Percentiles rank a stretch among this genome's conserved stretches.
Conservation (phyloP, 2,797 vertebrate species). For the Pangasius macronema region DNA sequence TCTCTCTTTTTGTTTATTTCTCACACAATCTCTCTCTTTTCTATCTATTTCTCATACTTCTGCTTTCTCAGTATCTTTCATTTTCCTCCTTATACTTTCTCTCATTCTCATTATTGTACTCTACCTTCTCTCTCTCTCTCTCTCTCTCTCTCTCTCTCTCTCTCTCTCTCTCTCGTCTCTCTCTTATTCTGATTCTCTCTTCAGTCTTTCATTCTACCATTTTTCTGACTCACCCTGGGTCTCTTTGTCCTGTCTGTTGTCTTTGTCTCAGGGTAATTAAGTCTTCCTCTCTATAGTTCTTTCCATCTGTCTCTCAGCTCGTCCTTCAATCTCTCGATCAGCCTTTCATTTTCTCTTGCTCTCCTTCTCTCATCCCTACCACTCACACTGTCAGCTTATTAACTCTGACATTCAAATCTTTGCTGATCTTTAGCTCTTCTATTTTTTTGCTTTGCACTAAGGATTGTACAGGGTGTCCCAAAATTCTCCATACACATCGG, state of each 20-base stretch:
- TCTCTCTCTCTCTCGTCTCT: neutral
- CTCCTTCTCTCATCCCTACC: neutral
- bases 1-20: slow-evolving; percentile 45
- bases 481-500: too few relatives aligned
- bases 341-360: neutral
- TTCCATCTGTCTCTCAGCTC: neutral
- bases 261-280: neutral
- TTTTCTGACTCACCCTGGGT: slow-evolving; percentile 31
- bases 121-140: slow-evolving; percentile 39
- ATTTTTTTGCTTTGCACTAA: neutral
- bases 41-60: neutral
- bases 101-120: slow-evolving; percentile 45
- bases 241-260: slow-evolving; percentile 47
- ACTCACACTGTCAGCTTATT: slow-evolving; percentile 3
- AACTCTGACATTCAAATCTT: slow-evolving; percentile 8
- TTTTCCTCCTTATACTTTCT: slow-evolving; percentile 8
- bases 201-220: slow-evolving; percentile 1
- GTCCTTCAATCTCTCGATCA: neutral
- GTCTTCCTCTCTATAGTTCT: neutral
- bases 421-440: neutral
- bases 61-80: too few relatives aligned
- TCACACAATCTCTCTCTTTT: neutral
- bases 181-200: slow-evolving; percentile 2
- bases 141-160: slow-evolving; percentile 47
- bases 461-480: too few relatives aligned